phyloP scores from a whole-genome alignment of 2,113 vertebrate species.

The Pao palembangensis region DNA sequence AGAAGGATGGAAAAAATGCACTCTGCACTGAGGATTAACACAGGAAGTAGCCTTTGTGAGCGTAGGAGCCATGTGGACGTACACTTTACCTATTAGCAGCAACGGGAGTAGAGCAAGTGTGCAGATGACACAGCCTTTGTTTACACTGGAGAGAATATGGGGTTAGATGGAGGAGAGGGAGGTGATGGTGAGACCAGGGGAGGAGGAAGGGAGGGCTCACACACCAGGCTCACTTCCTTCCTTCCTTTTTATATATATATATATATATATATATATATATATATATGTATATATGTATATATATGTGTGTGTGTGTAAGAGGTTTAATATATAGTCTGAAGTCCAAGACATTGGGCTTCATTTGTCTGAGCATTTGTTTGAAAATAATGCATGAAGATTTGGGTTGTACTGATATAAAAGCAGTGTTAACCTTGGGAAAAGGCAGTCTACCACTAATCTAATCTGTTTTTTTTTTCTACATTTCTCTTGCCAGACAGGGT shows the following conservation, averaged over 20 bases:
- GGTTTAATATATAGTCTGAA: too few relatives aligned
- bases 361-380: background rate
- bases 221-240: conserved; percentile 76
- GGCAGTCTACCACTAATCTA: background rate
- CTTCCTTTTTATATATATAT: conserved; percentile 41
- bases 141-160: conserved; percentile 65
- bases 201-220: conserved; percentile 35
- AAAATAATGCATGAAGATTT: background rate
- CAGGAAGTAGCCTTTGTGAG: conserved; percentile 51
- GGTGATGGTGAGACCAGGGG: conserved; percentile 34
- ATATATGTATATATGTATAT: too few relatives aligned
- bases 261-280: too few relatives aligned
- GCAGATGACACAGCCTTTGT: conserved; percentile 66
- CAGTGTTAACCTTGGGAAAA: conserved; percentile 6
- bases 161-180: conserved; percentile 45
- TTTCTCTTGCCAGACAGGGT: conserved; percentile 9
- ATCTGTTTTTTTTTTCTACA: conserved; percentile 26
- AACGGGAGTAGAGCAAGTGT: conserved; percentile 51
- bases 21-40: conserved; percentile 42
- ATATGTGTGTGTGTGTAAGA: too few relatives aligned
- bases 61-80: conserved; percentile 31
- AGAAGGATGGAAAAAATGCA: conserved; percentile 18
- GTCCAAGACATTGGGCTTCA: too few relatives aligned
- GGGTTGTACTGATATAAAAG: background rate
- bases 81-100: conserved; percentile 38